Evolutionary conservation across 1,140 invertebrate genomes (phyloP).

Genomic region (Charaxes varanes): DNA sequence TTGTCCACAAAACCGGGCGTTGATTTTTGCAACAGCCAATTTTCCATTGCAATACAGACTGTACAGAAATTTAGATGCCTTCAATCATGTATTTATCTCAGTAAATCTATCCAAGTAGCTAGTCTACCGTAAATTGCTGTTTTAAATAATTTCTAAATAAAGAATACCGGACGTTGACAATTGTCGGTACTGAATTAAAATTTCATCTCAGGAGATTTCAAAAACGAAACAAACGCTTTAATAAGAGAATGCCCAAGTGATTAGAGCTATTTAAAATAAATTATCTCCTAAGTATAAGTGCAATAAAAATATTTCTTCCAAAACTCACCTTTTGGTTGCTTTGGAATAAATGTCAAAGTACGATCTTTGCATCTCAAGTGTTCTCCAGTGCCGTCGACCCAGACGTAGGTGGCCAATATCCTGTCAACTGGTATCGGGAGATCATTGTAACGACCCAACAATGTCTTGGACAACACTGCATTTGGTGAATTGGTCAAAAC

Average conservation of each 20-base stretch:
- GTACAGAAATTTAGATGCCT: too few species aligned
- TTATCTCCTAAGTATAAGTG: too few species aligned
- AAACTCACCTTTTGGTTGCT: conserved; percentile 78
- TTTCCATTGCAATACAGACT: too few species aligned
- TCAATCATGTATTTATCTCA: too few species aligned
- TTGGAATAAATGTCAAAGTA: conserved; percentile 87
- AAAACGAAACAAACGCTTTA: neutral
- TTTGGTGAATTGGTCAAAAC: conserved; percentile 66
- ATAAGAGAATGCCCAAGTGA: neutral
- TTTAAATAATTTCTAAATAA: neutral
- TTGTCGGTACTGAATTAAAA: too few species aligned
- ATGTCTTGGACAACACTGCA: conserved; percentile 79
- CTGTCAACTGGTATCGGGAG: conserved; percentile 85
- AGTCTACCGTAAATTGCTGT: too few species aligned
- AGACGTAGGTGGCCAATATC: conserved; percentile 92
- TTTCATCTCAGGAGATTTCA: neutral
- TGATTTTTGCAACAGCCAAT: too few species aligned
- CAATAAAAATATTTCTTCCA: neutral
- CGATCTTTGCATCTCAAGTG: conserved; percentile 90
- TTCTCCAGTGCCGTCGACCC: conserved; percentile 97
- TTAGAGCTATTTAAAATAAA: too few species aligned
- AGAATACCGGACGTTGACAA: neutral
- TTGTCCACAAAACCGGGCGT: too few species aligned
- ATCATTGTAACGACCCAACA: conserved; percentile 83
- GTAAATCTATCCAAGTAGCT: too few species aligned